Conservation (phyloP, 2,888 invertebrate genomes). For the Agrochola lota region DNA sequence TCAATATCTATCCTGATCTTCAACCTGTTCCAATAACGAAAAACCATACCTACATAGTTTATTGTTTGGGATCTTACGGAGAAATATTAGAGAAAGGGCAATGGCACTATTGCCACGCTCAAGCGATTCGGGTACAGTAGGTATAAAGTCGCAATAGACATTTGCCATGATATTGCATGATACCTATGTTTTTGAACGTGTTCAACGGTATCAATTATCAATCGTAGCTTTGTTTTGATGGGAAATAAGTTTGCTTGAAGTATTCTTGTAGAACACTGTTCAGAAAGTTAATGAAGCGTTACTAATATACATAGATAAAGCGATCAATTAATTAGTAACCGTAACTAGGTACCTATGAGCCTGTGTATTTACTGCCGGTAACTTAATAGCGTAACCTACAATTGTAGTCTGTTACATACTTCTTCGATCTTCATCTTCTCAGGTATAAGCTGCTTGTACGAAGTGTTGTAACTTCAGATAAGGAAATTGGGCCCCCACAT, state of each 20-base stretch:
- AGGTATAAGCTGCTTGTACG: not conserved
- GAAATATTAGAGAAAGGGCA: no score
- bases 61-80: no score
- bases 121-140: no score
- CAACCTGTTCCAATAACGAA: no score
- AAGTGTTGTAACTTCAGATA: not conserved
- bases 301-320: constrained; percentile 53
- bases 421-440: not conserved
- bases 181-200: not conserved
- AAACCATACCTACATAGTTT: no score
- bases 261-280: constrained; percentile 46
- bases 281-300: constrained; percentile 54
- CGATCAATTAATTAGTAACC: constrained; percentile 50
- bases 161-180: not conserved
- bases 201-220: not conserved
- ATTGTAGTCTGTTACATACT: not conserved
- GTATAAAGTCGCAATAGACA: not conserved
- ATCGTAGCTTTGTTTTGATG: constrained; percentile 1
- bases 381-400: constrained; percentile 8
- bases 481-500: not conserved
- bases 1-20: no score
- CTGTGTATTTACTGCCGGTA: constrained; percentile 11
- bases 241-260: constrained; percentile 33
- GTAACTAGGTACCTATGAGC: constrained; percentile 11
- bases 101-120: no score